These are phyloP conservation scores for Drosophila ironensis DNA, from an alignment of 1,140 invertebrate genomes.

Conservation along the genomic window DNA sequence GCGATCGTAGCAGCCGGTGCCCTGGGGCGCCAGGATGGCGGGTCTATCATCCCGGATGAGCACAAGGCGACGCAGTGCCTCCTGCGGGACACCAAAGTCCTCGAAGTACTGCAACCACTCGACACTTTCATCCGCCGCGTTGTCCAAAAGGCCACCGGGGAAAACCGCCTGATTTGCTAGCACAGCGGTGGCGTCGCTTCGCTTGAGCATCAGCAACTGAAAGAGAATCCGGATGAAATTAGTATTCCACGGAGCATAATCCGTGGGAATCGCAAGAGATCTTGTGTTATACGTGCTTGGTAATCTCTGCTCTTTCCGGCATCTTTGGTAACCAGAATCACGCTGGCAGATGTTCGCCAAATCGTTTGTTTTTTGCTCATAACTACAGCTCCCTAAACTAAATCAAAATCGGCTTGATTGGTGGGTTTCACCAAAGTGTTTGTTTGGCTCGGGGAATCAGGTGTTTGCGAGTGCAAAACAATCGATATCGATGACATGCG, in stretches of 20 bases:
- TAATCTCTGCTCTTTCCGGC: constrained; percentile 26
- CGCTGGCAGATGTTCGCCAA: constrained; percentile 56
- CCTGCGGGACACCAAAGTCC: constrained; percentile 52
- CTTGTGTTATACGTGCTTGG: constrained; percentile 31
- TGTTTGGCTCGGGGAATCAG: constrained; percentile 12
- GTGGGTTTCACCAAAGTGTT: no score
- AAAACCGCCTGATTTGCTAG: constrained; percentile 56
- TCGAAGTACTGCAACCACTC: constrained; percentile 59
- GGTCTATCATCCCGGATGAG: constrained; percentile 44
- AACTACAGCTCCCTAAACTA: no score
- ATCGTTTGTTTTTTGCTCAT: no score
- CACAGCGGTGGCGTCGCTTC: constrained; percentile 49
- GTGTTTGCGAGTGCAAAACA: constrained; percentile 17
- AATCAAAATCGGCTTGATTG: no score
- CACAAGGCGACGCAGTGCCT: constrained; percentile 43
- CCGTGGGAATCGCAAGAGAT: no score
- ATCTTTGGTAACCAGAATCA: constrained; percentile 43
- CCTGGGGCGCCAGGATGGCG: constrained; percentile 51
- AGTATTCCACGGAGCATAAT: no score
- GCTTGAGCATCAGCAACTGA: constrained; percentile 62
- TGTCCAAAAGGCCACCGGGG: constrained; percentile 56
- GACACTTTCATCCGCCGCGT: constrained; percentile 48
- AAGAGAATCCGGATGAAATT: no score
- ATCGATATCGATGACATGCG: constrained; percentile 33
- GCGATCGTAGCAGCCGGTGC: constrained; percentile 65